Evolutionary conservation across 2,113 vertebrate species (phyloP).

Genomic region (Myodes glareolus): DNA sequence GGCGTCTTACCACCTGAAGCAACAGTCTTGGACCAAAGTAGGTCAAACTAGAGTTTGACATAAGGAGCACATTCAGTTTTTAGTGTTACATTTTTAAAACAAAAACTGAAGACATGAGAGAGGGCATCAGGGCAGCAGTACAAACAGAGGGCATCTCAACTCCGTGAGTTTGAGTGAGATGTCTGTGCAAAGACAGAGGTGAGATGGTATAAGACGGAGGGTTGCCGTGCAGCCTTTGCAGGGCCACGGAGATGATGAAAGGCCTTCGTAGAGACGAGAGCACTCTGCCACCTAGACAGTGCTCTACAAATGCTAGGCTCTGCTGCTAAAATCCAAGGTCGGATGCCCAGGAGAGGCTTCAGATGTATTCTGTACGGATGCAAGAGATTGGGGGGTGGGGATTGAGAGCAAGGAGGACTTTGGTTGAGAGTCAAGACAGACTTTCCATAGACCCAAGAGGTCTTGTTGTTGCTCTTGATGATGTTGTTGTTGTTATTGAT

Average conservation of each 20-base stretch:
- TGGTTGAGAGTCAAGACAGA: background rate
- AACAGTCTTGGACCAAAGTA: background rate
- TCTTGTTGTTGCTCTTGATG: background rate
- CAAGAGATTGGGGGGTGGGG: background rate
- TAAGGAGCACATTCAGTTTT: background rate
- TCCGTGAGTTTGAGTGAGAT: background rate
- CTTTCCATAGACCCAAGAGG: background rate
- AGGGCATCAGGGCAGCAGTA: background rate
- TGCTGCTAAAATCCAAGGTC: background rate
- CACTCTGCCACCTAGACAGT: background rate
- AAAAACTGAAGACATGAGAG: background rate
- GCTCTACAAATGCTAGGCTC: background rate
- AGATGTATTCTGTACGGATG: background rate
- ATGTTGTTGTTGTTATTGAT: too few species aligned
- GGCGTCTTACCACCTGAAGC: fast-evolving
- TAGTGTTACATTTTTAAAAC: background rate
- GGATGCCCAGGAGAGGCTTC: background rate
- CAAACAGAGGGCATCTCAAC: background rate
- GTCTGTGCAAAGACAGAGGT: background rate
- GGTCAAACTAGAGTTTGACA: background rate
- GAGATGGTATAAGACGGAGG: background rate
- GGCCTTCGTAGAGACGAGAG: background rate
- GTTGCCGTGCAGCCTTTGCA: background rate
- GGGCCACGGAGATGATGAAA: background rate
- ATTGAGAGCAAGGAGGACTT: background rate